Evolutionary conservation across 2,888 invertebrate genomes (phyloP), one percentile per base, ranked within the genome.

Genomic region (Pristionchus maxplancki): DNA sequence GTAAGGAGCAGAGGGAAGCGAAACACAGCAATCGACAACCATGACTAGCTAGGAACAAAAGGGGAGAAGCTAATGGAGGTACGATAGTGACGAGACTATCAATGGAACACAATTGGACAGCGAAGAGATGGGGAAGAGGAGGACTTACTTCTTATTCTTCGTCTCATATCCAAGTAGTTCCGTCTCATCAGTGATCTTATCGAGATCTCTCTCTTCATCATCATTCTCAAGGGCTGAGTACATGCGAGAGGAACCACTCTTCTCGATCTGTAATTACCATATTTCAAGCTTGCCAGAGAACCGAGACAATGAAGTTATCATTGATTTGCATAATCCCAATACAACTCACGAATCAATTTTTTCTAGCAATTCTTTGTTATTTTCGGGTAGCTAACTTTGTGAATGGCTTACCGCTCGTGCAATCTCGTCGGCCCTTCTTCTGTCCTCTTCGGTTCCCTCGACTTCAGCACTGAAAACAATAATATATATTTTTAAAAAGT

Each of bases 171-270:
- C 84, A 31, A 84, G 62, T 62, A 84, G 37, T n/a, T 84, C 84
- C 4, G 62, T n/a, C 24, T 84, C 84, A 24, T 62, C 84, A 6
- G 84, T 84, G 9, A 84, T 37, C 89, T 91, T 92, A 89, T 93
- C 93, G 87, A 94, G 88, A 89, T 94, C 94, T 1, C 93, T 90
- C 81, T 94, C 98, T 87, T 95, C 94, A 89, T 95, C 95, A 53
- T 95, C 95, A 95, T 98, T 98, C 95, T 98, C 98, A 58, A 98
- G 95, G 92, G 97, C 97, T 84, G 97, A 96, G 90, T 97, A 96
- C 62, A 97, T 96, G 95, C 97, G 97, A 95, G 97, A 97, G 88
- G 96, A 96, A 0, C 97, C 97, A 94, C 97, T 97, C 94, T 96
- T 97, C 95, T 98, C 98, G 90, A 99, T 99, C 87, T 87, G 37